phyloP scores from a whole-genome alignment of 2,888 invertebrate species.

The Dolomedes plantarius region DNA sequence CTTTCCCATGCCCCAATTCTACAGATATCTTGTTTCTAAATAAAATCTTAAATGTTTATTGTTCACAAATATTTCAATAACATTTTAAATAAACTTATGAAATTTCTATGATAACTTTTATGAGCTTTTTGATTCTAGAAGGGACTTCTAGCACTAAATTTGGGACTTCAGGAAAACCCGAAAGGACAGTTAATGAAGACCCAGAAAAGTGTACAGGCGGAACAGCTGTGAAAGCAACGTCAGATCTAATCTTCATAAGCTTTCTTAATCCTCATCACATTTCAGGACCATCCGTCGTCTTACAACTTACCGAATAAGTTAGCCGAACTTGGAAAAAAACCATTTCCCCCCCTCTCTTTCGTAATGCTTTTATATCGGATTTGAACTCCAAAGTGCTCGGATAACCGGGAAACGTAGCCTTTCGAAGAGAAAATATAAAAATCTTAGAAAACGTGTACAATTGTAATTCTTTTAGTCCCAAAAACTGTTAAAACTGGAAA shows the following conservation, averaged over 20 bases:
- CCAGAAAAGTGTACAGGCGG: neutral
- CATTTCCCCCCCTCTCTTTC: neutral
- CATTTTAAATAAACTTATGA: no score
- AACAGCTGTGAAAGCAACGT: neutral
- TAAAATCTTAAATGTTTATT: no score
- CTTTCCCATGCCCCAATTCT: no score
- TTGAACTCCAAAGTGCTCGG: neutral
- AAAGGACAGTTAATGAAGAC: neutral
- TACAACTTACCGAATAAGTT: neutral
- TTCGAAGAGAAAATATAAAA: neutral
- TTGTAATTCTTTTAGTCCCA: neutral
- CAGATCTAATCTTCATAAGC: neutral
- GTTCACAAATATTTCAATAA: no score
- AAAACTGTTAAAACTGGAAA: neutral
- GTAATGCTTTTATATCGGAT: conserved; percentile 8
- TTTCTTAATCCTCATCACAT: conserved; percentile 16
- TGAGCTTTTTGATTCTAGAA: no score
- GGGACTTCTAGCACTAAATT: no score
- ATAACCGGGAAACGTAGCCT: neutral
- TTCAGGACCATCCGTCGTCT: neutral
- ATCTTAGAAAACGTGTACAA: neutral
- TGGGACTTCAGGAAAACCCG: no score
- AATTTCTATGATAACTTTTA: no score
- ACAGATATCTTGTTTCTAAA: no score
- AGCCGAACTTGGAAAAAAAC: neutral